Conservation (phyloP, 2,888 invertebrate species). For the Drosophila melanosoma region DNA sequence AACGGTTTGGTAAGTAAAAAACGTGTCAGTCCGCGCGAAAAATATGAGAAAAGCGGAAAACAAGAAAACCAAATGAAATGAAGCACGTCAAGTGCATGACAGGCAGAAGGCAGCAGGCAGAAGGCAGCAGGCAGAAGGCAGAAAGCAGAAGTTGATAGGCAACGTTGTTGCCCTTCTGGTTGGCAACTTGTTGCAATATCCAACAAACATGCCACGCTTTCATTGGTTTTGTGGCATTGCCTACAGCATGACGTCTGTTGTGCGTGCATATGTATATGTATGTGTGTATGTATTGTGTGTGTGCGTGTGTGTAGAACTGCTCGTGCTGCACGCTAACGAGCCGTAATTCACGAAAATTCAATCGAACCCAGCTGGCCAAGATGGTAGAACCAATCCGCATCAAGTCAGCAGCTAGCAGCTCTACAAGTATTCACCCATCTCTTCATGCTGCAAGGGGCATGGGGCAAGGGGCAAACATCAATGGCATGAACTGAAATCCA, state of each 20-base stretch:
- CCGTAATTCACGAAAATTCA: conserved; percentile 79
- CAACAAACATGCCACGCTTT: conserved; percentile 61
- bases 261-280: conserved; percentile 29
- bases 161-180: conserved; percentile 29
- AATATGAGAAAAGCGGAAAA: conserved; percentile 64
- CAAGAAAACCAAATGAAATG: conserved; percentile 68
- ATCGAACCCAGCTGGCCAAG: conserved; percentile 65
- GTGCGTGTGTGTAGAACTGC: conserved; percentile 34
- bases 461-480: conserved; percentile 38
- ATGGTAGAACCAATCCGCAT: conserved; percentile 40
- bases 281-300: conserved; percentile 24
- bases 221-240: conserved; percentile 58
- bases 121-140: conserved; percentile 9
- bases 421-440: neutral
- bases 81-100: conserved; percentile 74
- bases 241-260: conserved; percentile 52
- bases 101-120: conserved; percentile 7
- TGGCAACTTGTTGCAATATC: conserved; percentile 67
- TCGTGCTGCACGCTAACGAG: conserved; percentile 78
- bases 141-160: neutral
- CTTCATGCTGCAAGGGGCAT: neutral
- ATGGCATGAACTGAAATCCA: conserved; percentile 35
- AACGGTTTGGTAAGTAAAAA: conserved; percentile 74
- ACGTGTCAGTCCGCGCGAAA: conserved; percentile 73
- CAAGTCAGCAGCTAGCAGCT: conserved; percentile 21